Evolutionary conservation across 2,888 invertebrate genomes (phyloP).

Genomic region (Rhaphigaster nebulosa): DNA sequence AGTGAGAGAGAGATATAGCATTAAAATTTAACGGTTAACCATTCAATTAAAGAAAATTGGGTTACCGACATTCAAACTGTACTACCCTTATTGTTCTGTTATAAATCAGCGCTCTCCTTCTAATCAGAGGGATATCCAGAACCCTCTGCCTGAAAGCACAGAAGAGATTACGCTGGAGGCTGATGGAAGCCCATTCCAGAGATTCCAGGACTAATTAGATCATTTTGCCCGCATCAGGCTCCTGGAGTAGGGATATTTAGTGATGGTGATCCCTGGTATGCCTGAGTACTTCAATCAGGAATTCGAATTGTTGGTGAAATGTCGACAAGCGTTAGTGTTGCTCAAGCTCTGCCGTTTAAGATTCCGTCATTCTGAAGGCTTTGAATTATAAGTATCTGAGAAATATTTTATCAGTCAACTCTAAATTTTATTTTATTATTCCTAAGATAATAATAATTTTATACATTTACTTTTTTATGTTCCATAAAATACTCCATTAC

Average conservation of each 20-base stretch:
- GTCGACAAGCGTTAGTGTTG: background rate
- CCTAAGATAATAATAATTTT: background rate
- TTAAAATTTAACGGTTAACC: background rate
- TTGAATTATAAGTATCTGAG: background rate
- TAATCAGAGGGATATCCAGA: conserved; percentile 12
- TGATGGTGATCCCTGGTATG: background rate
- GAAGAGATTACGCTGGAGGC: background rate
- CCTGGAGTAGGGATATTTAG: conserved; percentile 5
- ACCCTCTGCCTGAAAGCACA: background rate
- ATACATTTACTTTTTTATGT: background rate
- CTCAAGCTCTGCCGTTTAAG: background rate
- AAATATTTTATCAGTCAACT: background rate
- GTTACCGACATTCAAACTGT: background rate
- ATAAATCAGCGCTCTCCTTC: background rate
- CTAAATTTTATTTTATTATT: background rate
- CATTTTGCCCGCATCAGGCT: conserved; percentile 5
- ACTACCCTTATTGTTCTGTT: background rate
- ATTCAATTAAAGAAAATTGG: background rate
- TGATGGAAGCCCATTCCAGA: conserved; percentile 1
- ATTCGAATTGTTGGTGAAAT: background rate
- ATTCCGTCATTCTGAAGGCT: background rate
- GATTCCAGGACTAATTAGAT: conserved; percentile 22
- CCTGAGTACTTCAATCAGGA: background rate
- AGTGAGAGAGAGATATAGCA: too few relatives aligned
- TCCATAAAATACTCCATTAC: background rate